A percentile compares a stretch with the other conserved stretches of the same genome.
Evolutionary conservation across 2,888 invertebrate species (phyloP).

Genomic region (Scaptomyza flava): DNA sequence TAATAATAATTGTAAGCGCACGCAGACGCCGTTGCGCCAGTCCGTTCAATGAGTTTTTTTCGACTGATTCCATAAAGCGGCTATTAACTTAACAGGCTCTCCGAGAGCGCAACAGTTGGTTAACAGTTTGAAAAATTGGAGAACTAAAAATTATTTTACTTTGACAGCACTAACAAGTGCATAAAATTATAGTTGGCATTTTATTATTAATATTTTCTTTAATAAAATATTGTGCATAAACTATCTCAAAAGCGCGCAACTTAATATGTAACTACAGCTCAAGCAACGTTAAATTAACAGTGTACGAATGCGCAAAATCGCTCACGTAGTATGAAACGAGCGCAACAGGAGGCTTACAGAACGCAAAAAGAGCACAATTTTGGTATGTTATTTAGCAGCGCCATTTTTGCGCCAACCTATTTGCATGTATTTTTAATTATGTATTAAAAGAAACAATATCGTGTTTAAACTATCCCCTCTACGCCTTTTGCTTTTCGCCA

Average conservation of each 20-base stretch:
- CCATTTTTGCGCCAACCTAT: constrained; percentile 27
- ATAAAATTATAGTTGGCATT: not conserved
- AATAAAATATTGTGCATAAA: not conserved
- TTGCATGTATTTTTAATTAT: constrained; percentile 23
- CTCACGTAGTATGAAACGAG: not conserved
- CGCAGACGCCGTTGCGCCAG: constrained; percentile 56
- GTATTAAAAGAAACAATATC: not conserved
- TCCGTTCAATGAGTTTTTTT: constrained; percentile 47
- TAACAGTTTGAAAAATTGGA: constrained; percentile 30
- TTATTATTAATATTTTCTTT: not conserved
- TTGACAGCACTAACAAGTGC: no score
- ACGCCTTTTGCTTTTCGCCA: constrained; percentile 14
- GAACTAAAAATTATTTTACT: not conserved
- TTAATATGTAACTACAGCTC: constrained; percentile 2
- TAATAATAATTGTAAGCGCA: constrained; percentile 53
- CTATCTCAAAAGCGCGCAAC: no score
- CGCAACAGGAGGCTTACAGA: constrained; percentile 11
- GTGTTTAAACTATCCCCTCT: constrained; percentile 3
- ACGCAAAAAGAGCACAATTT: constrained; percentile 9
- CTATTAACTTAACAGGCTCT: constrained; percentile 41
- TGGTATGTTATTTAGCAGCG: constrained; percentile 21
- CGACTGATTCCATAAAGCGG: constrained; percentile 41
- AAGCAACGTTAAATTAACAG: constrained; percentile 22
- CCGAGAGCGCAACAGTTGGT: constrained; percentile 55
- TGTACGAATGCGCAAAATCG: constrained; percentile 7